Evolutionary conservation across 2,113 vertebrate species (phyloP), one percentile per base, ranked within the genome.

Genomic region (Corapipo altera): DNA sequence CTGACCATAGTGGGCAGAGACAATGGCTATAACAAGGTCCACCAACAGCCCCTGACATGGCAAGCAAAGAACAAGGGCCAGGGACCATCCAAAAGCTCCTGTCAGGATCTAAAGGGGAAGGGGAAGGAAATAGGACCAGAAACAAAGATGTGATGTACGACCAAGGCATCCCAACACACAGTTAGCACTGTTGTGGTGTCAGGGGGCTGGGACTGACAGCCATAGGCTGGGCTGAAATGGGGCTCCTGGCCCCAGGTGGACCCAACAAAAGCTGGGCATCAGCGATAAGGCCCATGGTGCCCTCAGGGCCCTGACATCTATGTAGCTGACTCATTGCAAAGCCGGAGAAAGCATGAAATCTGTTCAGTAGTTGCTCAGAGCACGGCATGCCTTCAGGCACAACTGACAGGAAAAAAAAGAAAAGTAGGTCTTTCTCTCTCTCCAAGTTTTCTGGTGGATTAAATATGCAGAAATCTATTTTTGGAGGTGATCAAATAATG

Each of bases 401-500:
- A 94, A 91, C 28, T 44, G 27, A 51, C 48, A 87, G 35, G 8
- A 22, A 41, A 75, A 62, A 73, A 35, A 39, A 51, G 3, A 67
- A 52, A 94, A 91, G 66, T 78, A 78, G 62, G 58, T 90, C 58
- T 96, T 93, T 55, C 75, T 85, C 74, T 80, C 74, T 88, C 62
- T 96, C 61, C 33, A 82, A 76, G 58, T 76, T 87, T 80, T 48
- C 82, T 91, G 59, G 64, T 58, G 15, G 51, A 91, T 85, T 35
- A 94, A 91, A 94, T 91, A 94, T 52, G 54, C 35, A 87, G 75
- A 35, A 85, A 70, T 66, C 65, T 93, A 90, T 91, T 96, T 94
- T 80, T 51, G 44, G 52, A 93, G 48, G 54, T 3, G 16, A 72
- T 74, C 66, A 88, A 87, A 59, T 86, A 89, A 95, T 59, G 58